Evolutionary conservation across 2,888 invertebrate species (phyloP).

Genomic region (Drosophila neotestacea): DNA sequence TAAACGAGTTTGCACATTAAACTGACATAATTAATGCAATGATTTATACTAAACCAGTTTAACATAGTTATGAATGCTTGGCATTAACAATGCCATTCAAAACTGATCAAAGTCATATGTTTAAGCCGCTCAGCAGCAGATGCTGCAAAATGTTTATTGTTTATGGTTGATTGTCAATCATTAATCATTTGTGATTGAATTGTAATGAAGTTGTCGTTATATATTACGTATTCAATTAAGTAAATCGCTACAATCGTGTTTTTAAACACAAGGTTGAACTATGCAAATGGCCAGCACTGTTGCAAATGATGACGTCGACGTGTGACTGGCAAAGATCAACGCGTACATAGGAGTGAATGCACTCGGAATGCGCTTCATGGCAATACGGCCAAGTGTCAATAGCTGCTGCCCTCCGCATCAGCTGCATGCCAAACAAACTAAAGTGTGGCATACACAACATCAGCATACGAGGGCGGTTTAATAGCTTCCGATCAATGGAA

Average conservation of each 20-base stretch:
- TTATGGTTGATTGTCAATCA: constrained; percentile 23
- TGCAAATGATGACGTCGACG: constrained; percentile 19
- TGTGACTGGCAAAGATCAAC: constrained; percentile 62
- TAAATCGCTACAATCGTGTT: constrained; percentile 21
- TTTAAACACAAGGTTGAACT: constrained; percentile 35
- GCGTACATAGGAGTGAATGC: constrained; percentile 51
- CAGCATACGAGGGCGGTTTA: constrained; percentile 18
- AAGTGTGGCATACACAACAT: constrained; percentile 12
- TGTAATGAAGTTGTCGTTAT: constrained; percentile 29
- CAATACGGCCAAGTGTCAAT: constrained; percentile 70
- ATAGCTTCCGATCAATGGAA: constrained; percentile 4
- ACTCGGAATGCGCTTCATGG: constrained; percentile 60
- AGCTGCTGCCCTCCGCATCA: constrained; percentile 51
- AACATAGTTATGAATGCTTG: constrained; percentile 15
- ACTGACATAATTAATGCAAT: constrained; percentile 53
- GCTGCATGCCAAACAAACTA: constrained; percentile 49
- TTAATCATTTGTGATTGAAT: constrained; percentile 35
- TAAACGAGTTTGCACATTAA: constrained; percentile 51
- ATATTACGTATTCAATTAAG: constrained; percentile 38
- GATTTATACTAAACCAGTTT: constrained; percentile 47
- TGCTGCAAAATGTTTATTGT: constrained; percentile 3
- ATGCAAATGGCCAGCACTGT: constrained; percentile 43
- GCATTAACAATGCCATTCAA: constrained; percentile 34
- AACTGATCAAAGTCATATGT: constrained; percentile 41
- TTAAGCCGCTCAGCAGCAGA: constrained; percentile 12